phyloP scores from a whole-genome alignment of 2,113 vertebrate genomes.

The Odobenus rosmarus region DNA sequence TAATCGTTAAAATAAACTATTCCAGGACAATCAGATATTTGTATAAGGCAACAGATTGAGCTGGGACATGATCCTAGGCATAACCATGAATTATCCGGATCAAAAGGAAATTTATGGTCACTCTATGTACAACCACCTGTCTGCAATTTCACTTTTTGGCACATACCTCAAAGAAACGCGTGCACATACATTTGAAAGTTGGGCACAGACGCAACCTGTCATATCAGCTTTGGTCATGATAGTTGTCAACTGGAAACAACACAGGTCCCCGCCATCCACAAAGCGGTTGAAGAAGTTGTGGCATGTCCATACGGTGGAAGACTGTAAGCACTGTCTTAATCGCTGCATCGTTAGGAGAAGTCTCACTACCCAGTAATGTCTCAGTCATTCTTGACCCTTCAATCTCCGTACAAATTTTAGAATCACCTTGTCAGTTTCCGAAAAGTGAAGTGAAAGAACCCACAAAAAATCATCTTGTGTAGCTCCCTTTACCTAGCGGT shows the following conservation, averaged over 20 bases:
- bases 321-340: accelerated
- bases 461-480: not conserved
- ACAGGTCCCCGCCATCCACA: accelerated
- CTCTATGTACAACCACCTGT: too few relatives aligned
- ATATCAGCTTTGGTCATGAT: accelerated
- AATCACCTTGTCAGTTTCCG: not conserved
- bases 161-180: accelerated
- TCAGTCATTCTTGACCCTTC: not conserved
- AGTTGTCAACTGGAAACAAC: not conserved
- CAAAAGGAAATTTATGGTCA: not conserved
- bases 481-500: accelerated
- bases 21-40: not conserved
- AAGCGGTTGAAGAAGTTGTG: accelerated
- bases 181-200: not conserved
- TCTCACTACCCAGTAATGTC: accelerated
- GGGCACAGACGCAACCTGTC: not conserved
- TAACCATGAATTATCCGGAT: not conserved
- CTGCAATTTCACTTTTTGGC: not conserved
- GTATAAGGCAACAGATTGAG: not conserved
- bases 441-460: not conserved
- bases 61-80: not conserved
- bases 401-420: not conserved
- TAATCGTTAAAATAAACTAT: not conserved
- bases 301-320: accelerated
- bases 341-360: accelerated